Base-by-base conservation (phyloP, 1,140 invertebrate species). In the Procambarus clarkii region DNA sequence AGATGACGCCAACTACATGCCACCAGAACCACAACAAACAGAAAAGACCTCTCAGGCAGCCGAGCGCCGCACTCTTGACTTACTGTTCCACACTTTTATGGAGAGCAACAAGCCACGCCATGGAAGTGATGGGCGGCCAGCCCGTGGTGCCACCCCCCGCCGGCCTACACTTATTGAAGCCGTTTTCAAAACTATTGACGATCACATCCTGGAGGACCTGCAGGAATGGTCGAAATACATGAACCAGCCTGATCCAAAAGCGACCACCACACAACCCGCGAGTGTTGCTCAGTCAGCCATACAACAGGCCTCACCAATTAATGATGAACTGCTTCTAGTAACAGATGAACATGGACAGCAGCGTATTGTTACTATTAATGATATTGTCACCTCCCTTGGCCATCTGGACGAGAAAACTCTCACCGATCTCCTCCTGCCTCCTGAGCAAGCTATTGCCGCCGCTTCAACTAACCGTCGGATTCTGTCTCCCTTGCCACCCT, bases 361-460 rank as follows among this genome's bases (percentile, higher is more conserved):
- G 45, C 87, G 82, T 15, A 71, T 88, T 45, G 87, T 88, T 11
- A 88, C 60, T 54, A 74, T 88, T 58, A 71, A 88, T 21, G 87
- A 88, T 46, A 88, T 88, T 60, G 87, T 88, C 45, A 48, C 78
- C 21, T 88, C 87, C 13, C 87, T 88, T 3, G 45, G 74, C 21
- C 87, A 88, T 18, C 87, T 88, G 21, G 87, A 88, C 54, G 87
- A 88, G 34, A 77, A 81, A 46, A 82, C 87, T 24, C 64, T 88
- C 11, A 82, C 79, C 24, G 64, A 88, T 0, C 87, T 88, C 44
- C 18, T 88, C 7, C 78, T 88, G 48, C 45, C 58, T 54, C 87
- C 87, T 74, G n/a, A 74, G 0, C n/a, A 74, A 74, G n/a, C 7
- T 74, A 24, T 34, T 48, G 60, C 64, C 48, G 2, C 46, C 74